phyloP scores from a whole-genome alignment of 2,888 invertebrate genomes.

The Sarcophaga carnaria region DNA sequence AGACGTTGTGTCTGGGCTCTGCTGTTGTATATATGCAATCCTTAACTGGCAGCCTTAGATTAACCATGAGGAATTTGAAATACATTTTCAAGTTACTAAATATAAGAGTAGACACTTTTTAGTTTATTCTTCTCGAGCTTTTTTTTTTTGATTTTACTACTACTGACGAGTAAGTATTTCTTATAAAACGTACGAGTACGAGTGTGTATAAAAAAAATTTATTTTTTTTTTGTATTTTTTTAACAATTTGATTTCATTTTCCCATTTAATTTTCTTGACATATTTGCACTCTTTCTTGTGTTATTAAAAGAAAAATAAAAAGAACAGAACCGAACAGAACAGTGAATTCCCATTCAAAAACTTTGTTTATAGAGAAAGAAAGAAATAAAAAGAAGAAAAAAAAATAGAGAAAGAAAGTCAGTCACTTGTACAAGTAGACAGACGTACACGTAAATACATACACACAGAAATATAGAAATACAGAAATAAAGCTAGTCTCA shows the following conservation, averaged over 20 bases:
- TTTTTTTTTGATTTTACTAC: not conserved
- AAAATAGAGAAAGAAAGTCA: not conserved
- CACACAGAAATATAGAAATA: not conserved
- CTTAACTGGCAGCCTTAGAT: not conserved
- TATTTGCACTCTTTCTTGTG: constrained; percentile 27
- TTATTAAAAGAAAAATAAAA: constrained; percentile 34
- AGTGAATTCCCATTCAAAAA: not conserved
- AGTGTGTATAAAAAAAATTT: not conserved
- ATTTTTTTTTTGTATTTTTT: constrained; percentile 30
- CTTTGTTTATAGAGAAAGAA: not conserved
- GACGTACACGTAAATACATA: not conserved
- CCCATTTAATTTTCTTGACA: constrained; percentile 45
- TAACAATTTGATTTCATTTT: constrained; percentile 48
- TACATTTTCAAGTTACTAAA: not conserved
- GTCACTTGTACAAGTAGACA: not conserved
- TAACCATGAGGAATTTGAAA: not conserved
- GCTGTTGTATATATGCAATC: not conserved
- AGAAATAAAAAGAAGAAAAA: not conserved
- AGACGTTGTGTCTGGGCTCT: too few relatives aligned
- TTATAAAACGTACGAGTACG: not conserved
- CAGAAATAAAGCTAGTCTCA: too few relatives aligned
- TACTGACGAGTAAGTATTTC: not conserved
- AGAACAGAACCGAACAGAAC: not conserved
- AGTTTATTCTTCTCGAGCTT: not conserved
- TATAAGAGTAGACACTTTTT: not conserved